Conservation (phyloP, 2,888 invertebrate genomes). For the Drosophila nr. medialis region DNA sequence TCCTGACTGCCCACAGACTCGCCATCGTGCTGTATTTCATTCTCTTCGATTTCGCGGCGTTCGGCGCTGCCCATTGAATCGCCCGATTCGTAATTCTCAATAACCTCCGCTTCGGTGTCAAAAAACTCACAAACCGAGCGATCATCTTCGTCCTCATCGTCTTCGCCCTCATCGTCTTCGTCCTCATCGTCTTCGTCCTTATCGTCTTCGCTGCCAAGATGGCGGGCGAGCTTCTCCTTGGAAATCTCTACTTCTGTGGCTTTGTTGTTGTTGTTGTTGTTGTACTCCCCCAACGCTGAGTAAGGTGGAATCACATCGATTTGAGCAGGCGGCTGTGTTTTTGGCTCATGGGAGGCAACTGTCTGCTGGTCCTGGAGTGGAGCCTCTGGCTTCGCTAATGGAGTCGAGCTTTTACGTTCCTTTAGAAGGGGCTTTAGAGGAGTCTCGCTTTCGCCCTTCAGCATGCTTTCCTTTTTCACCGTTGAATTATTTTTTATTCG, state of each 20-base stretch:
- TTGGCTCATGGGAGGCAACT: background rate
- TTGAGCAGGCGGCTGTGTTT: constrained; percentile 34
- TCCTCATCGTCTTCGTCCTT: constrained; percentile 26
- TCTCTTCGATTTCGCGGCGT: constrained; percentile 85
- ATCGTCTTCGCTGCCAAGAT: constrained; percentile 30
- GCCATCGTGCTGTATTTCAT: constrained; percentile 86
- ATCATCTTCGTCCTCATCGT: constrained; percentile 17
- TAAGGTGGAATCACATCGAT: constrained; percentile 55
- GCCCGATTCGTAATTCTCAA: constrained; percentile 76
- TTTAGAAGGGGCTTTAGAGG: constrained; percentile 34
- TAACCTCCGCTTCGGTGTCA: constrained; percentile 78
- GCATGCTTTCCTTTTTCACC: background rate
- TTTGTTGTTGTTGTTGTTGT: constrained; percentile 14
- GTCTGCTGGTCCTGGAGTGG: background rate
- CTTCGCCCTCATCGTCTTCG: constrained; percentile 23
- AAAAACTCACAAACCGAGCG: constrained; percentile 60
- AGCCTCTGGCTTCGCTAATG: constrained; percentile 36
- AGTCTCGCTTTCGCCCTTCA: constrained; percentile 3
- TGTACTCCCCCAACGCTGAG: constrained; percentile 13
- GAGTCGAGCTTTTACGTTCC: constrained; percentile 62
- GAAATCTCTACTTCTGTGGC: background rate
- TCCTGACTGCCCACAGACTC: constrained; percentile 86
- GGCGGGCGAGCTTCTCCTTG: background rate
- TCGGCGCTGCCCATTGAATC: constrained; percentile 85
- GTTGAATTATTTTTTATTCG: constrained; percentile 1